Percentiles rank a stretch among this genome's conserved stretches.
Conservation (phyloP, 2,113 vertebrate genomes). For the Arenaria interpres region DNA sequence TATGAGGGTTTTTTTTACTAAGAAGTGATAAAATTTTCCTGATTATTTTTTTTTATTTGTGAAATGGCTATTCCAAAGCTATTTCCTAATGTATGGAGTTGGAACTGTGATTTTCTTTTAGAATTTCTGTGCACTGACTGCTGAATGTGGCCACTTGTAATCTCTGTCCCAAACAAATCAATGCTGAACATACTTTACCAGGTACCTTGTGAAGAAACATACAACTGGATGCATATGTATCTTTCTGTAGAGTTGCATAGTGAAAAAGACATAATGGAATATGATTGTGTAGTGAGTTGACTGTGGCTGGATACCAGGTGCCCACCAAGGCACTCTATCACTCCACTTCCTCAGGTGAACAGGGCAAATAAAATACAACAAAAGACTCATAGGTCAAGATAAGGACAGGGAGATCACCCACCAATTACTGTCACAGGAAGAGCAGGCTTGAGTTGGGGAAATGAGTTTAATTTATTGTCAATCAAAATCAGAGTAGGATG, state of each 20-base stretch:
- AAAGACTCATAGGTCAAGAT: background rate
- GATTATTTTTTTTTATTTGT: background rate
- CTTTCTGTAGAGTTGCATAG: accelerated
- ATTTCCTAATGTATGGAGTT: background rate
- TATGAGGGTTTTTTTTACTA: background rate
- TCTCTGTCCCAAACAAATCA: background rate
- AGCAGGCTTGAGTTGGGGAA: background rate
- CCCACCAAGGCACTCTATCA: background rate
- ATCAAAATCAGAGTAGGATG: background rate
- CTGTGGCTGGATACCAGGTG: background rate
- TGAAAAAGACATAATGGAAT: background rate
- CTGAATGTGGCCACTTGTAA: background rate
- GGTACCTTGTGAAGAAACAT: background rate
- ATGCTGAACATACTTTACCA: background rate
- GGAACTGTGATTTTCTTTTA: background rate
- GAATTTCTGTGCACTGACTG: background rate
- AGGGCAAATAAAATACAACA: background rate
- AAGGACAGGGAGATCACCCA: background rate
- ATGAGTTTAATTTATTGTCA: background rate
- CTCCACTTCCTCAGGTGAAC: background rate
- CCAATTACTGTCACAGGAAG: background rate
- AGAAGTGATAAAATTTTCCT: background rate
- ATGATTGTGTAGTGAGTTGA: background rate
- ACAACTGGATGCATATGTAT: accelerated
- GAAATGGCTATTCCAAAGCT: background rate